phyloP scores from a whole-genome alignment of 2,797 vertebrate genomes.

The Eutrigla gurnardus region DNA sequence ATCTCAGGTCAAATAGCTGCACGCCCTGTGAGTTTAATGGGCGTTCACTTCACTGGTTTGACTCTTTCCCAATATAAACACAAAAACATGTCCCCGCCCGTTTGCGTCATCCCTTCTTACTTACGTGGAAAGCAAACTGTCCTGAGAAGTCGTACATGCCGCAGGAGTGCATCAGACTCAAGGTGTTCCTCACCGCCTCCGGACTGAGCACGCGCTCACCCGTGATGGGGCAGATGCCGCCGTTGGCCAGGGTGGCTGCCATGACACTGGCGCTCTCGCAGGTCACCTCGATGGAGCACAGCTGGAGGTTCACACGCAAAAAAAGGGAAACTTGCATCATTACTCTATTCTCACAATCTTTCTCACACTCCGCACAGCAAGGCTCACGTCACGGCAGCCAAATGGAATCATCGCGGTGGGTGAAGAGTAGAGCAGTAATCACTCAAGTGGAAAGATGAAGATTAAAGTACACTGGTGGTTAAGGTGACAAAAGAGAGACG shows the following conservation, averaged over 20 bases:
- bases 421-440: background rate
- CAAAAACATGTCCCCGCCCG: background rate
- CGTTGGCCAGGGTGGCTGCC: conserved; percentile 97
- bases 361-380: background rate
- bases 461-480: background rate
- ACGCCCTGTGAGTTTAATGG: too few relatives aligned
- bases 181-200: conserved; percentile 94
- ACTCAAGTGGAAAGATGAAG: background rate
- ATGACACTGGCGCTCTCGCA: conserved; percentile 98
- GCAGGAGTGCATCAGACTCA: conserved; percentile 99
- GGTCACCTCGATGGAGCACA: conserved; percentile 98
- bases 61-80: background rate
- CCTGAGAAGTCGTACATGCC: conserved; percentile 99
- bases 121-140: conserved; percentile 98
- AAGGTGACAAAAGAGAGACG: background rate
- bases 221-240: conserved; percentile 97
- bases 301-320: conserved; percentile 71
- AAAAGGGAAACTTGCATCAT: background rate
- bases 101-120: conserved; percentile 39
- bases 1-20: too few relatives aligned
- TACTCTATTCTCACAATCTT: background rate
- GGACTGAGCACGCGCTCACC: conserved; percentile 95
- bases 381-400: background rate
- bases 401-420: background rate
- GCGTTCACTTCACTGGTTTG: background rate